Conservation (phyloP, 1,140 invertebrate genomes). For the Leptinotarsa lineolata region DNA sequence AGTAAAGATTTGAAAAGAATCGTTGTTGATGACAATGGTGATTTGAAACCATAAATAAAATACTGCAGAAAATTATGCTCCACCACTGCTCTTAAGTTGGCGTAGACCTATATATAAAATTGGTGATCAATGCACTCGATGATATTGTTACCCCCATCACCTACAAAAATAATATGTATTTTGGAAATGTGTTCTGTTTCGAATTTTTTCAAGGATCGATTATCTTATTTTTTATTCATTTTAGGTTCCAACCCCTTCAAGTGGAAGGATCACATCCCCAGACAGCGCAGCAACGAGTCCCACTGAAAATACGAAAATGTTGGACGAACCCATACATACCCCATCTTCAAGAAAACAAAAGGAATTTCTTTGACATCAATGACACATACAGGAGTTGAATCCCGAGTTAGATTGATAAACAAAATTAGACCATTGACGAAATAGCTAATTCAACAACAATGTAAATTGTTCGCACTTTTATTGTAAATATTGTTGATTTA, state of each 20-base stretch:
- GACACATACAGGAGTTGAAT: neutral
- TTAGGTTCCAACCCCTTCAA: conserved; percentile 46
- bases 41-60: too few species aligned
- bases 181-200: too few species aligned
- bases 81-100: too few species aligned
- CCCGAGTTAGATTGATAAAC: neutral
- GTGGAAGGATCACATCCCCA: conserved; percentile 46
- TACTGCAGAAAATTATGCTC: too few species aligned
- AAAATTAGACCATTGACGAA: too few species aligned
- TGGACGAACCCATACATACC: conserved; percentile 47
- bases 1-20: too few species aligned
- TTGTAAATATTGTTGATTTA: neutral
- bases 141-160: too few species aligned
- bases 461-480: neutral
- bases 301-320: conserved; percentile 50
- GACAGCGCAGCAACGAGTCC: conserved; percentile 50
- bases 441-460: neutral
- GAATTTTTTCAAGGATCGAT: too few species aligned
- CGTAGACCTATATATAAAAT: too few species aligned
- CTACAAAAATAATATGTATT: too few species aligned
- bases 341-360: conserved; percentile 52
- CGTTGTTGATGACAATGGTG: too few species aligned
- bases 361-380: conserved; percentile 50
- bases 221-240: neutral
- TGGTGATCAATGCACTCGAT: too few species aligned